A percentile compares a stretch with the other conserved stretches of the same genome.
phyloP scores from a whole-genome alignment of 2,888 invertebrate genomes.

The Acleris cristana region DNA sequence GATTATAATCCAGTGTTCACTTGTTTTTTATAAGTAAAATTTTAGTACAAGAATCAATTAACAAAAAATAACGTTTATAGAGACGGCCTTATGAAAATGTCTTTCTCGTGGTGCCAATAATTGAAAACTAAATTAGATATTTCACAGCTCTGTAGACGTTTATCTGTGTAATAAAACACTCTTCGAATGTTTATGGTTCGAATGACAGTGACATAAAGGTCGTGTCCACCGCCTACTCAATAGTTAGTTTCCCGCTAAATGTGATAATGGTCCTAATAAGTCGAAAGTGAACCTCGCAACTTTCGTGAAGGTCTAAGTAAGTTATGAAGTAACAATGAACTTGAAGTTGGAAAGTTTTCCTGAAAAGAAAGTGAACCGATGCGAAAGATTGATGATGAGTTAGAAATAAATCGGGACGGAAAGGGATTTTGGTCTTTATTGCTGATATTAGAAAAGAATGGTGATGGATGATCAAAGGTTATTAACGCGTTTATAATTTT shows the following conservation, averaged over 20 bases:
- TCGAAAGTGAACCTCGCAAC: conserved; percentile 26
- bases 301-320: conserved; percentile 50
- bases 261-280: conserved; percentile 24
- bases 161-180: neutral
- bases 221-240: conserved; percentile 33
- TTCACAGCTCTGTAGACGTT: too few relatives aligned
- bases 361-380: conserved; percentile 36
- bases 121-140: too few relatives aligned
- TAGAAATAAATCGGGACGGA: neutral
- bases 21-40: conserved; percentile 2
- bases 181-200: conserved; percentile 26
- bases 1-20: conserved; percentile 10
- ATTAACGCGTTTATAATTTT: too few relatives aligned
- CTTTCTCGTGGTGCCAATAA: neutral
- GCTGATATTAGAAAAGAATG: neutral
- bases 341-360: conserved; percentile 53
- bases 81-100: too few relatives aligned
- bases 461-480: neutral
- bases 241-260: conserved; percentile 27
- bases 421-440: conserved; percentile 4
- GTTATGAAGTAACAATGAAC: conserved; percentile 55
- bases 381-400: conserved; percentile 13
- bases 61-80: too few relatives aligned
- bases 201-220: conserved; percentile 47
- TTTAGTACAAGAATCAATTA: too few relatives aligned